Evolutionary conservation across 2,888 invertebrate species (phyloP), one percentile per base, ranked within the genome.

Genomic region (Minunthozetes semirufus): DNA sequence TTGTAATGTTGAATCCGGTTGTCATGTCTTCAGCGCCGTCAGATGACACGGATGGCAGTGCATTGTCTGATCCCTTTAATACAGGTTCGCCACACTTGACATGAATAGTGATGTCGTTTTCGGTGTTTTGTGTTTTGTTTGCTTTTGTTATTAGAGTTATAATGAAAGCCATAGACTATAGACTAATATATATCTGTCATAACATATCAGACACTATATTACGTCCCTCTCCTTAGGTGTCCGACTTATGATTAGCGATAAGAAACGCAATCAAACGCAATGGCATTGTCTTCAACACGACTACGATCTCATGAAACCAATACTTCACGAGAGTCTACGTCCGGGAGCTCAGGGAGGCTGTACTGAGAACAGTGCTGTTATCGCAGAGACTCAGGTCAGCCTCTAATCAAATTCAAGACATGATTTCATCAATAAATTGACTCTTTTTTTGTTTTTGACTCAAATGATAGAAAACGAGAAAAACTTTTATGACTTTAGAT

Each of bases 341-440:
- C 93, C 94, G 80, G 93, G 93, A 73, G 94, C 94, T 84, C 93
- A 94, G 82, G 94, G 94, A 1, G 92, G 93, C n/a, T 94, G 94
- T 81, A 92, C 94, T 0, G 93, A 93, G 80, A 91, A 91, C 81
- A 93, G 92, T 81, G 92, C 93, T 17, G 92, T 94, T 77, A 78
- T 80, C 59, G 79, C 78, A 3, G 80, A 80, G 75, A 79, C 80
- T 19, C 80, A 80, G 79, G 80, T 80, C 66, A 66, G 11, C 22
- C 27, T 66, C 19, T 66, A 66, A 66, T 66, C 63, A 38, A 66
- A 66, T 66, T 66, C 38, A 19, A 66, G 63, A 17, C 33, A 66
- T 66, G 63, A 66, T 42, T 66, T 66, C 19, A 66, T 5, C 63
- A 66, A 66, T 66, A 66, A 66, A 66, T 66, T 38, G 0, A 66